Evolutionary conservation across 2,888 invertebrate species (phyloP).

Genomic region (Acholoe squamosa): DNA sequence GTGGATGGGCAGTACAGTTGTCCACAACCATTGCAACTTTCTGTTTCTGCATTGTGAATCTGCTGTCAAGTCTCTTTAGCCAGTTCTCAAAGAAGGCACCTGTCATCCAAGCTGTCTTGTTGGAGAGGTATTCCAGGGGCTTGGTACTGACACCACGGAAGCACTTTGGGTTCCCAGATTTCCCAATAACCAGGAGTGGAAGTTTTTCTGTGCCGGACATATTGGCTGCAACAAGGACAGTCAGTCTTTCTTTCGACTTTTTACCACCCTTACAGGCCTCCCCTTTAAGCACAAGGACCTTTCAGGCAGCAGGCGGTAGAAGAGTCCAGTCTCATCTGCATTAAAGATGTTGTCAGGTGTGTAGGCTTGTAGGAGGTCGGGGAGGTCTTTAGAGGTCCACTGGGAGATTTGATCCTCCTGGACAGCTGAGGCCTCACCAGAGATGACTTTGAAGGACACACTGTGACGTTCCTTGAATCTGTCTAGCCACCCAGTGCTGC

Average conservation of each 20-base stretch:
- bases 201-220: constrained; percentile 13
- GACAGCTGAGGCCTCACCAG: neutral
- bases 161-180: neutral
- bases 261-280: neutral
- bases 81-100: constrained; percentile 11
- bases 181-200: constrained; percentile 24
- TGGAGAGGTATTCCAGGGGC: neutral
- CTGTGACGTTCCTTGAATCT: neutral
- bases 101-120: constrained; percentile 56
- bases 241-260: neutral
- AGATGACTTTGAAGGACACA: neutral
- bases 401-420: neutral
- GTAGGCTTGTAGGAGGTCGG: neutral
- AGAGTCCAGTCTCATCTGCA: constrained; percentile 26
- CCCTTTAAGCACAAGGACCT: neutral
- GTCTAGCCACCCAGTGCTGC: constrained; percentile 2
- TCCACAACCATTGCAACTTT: constrained; percentile 3
- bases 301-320: neutral
- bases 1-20: constrained; percentile 22
- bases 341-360: neutral
- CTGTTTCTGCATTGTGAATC: neutral
- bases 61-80: neutral
- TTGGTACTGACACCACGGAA: neutral
- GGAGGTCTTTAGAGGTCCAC: neutral
- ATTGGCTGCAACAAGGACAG: neutral